Evolutionary conservation across 2,888 invertebrate genomes (phyloP), one percentile per base, ranked within the genome.

Genomic region (Nematopogon swammerdamellus): DNA sequence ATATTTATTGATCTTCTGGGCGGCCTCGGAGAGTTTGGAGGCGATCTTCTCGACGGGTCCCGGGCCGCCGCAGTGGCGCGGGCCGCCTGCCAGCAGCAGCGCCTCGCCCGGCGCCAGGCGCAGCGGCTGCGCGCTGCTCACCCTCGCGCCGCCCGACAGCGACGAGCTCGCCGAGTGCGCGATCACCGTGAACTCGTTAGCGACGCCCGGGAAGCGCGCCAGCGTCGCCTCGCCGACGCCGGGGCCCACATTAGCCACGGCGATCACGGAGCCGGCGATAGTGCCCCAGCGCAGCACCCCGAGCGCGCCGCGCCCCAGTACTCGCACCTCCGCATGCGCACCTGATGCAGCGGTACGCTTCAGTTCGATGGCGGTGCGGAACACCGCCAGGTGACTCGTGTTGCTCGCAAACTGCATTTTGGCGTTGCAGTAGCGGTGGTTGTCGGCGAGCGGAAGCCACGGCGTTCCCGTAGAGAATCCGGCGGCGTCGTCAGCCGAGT

Each of bases 391-490:
- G 53, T 86, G 82, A 29, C 86, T 87, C 4, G 72, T 63, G 0
- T 69, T 62, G 25, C 79, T 74, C 0, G 61, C 59, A 19, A 81
- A 81, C 57, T 88, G 82, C 0, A 67, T 67, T 51, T 80, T 80
- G 1, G 89, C 81, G 60, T 90, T 91, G 0, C 84, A 69, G 18
- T 71, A 79, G 62, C 72, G 69, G 59, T 85, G 88, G 59, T 88
- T 85, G 0, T 80, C 68, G 47, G 86, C 72, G 6, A 89, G 68
- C 0, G 89, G 89, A 5, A 89, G 59, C 89, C 90, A 91, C 0
- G 88, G 82, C 1, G 69, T 69, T 1, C 84, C 86, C 2, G 72
- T 69, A n/a, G 76, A 81, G 17, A 72, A 77, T 0, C 76, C 70
- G 42, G 68, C 69, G 49, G 81, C 67, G 82, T 82, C 83, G n/a